phyloP scores from a whole-genome alignment of 2,888 invertebrate genomes.

The Conops quadrifasciatus region DNA sequence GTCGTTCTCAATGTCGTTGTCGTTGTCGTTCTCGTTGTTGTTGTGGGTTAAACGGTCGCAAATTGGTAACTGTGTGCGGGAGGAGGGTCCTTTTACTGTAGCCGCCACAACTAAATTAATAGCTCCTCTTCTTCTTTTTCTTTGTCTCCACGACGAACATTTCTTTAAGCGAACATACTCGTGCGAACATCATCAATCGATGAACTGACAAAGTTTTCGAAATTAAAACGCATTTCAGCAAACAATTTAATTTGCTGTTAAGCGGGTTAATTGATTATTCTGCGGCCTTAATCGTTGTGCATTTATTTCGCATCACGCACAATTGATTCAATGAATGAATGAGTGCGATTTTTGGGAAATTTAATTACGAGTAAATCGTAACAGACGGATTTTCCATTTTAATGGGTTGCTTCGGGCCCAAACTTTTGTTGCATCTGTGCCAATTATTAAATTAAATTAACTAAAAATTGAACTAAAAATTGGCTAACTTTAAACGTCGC shows the following conservation, averaged over 20 bases:
- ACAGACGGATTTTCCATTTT: not conserved
- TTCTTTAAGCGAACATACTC: too few relatives aligned
- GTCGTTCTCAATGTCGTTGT: not conserved
- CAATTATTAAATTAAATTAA: constrained; percentile 17
- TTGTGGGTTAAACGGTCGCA: not conserved
- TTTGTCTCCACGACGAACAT: too few relatives aligned
- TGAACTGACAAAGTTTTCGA: not conserved
- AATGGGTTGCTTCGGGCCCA: not conserved
- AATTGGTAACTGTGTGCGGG: not conserved
- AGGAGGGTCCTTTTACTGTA: not conserved
- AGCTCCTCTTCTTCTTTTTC: too few relatives aligned
- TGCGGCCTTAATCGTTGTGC: constrained; percentile 57
- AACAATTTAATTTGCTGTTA: constrained; percentile 46
- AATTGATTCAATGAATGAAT: constrained; percentile 49
- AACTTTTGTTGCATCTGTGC: not conserved
- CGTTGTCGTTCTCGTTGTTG: too few relatives aligned
- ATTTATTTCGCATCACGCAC: constrained; percentile 59
- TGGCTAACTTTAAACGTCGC: constrained; percentile 4
- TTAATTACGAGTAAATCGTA: not conserved
- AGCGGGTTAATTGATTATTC: constrained; percentile 59
- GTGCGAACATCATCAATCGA: not conserved
- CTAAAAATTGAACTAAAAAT: constrained; percentile 14
- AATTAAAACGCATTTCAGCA: not conserved
- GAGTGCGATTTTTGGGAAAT: not conserved
- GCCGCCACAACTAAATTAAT: too few relatives aligned